These are phyloP conservation scores for Callipepla californica DNA, from an alignment of 2,113 vertebrate species.

Conservation along the genomic window DNA sequence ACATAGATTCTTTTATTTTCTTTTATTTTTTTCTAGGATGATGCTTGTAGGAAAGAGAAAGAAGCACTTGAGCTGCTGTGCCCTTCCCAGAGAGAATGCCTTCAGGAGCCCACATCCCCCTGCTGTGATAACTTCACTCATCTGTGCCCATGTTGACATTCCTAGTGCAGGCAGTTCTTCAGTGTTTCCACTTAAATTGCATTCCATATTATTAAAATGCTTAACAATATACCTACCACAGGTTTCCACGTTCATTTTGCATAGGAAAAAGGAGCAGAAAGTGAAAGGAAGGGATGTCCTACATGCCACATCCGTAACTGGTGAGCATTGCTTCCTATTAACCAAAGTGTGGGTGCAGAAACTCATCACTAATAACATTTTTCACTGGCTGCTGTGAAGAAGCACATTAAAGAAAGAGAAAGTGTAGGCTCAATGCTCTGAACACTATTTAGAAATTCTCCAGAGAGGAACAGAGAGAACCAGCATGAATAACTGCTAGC, in stretches of 20 bases:
- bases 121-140: not conserved
- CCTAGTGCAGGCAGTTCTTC: not conserved
- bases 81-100: not conserved
- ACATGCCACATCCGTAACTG: not conserved
- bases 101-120: not conserved
- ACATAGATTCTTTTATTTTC: too few relatives aligned
- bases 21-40: not conserved
- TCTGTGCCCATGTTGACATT: not conserved
- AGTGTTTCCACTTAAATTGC: not conserved
- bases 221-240: not conserved
- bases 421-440: conserved; percentile 40
- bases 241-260: not conserved
- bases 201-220: not conserved
- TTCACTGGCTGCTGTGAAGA: conserved; percentile 32
- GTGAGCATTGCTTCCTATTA: not conserved
- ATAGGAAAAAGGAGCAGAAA: not conserved
- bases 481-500: conserved; percentile 73
- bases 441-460: conserved; percentile 61
- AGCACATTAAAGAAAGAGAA: conserved; percentile 19
- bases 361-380: conserved; percentile 8
- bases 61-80: not conserved
- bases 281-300: not conserved
- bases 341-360: not conserved
- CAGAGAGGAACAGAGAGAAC: conserved; percentile 63
- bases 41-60: not conserved